Base-by-base conservation (phyloP, 2,113 vertebrate species). In the Ammospiza nelsoni region DNA sequence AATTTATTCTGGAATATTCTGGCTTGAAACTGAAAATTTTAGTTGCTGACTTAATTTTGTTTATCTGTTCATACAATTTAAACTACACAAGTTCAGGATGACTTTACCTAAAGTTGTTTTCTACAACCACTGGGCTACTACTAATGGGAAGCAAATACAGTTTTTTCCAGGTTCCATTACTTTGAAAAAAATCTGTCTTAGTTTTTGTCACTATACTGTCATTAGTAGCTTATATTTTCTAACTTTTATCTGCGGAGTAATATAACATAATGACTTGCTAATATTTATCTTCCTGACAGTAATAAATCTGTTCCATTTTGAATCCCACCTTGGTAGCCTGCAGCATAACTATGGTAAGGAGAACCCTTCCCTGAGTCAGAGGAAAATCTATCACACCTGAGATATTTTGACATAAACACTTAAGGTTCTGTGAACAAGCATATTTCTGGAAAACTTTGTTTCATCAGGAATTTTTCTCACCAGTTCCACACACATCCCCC, bases 381-480 rank as follows among this genome's bases (percentile, higher is more conserved):
- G 33, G 18, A 92, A 92, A 92, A 92, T 77, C 55, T 91, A 31
- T 91, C 89, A 88, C 78, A 91, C 43, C 31, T 87, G 68, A 84
- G 51, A 69, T 66, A 74, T 74, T 87, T 86, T 92, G 59, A 74
- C 91, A 86, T 31, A 62, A 94, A 88, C 20, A 54, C 51, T 88
- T 83, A 57, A 66, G 46, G 25, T 84, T 92, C 80, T 59, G 28
- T 84, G 62, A 71, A 51, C 43, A 92, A 89, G 7, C 28, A 54
- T 43, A 84, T 23, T 86, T 95, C 28, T 67, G 25, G 46, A 89
- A 77, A 95, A 89, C 51, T 73, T 76, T 33, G 15, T 72, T 92
- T 92, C 81, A 78, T 75, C 4, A 21, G 48, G 52, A 78, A 39
- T 78, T 91, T 92, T 89, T 92, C 84, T 74, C 55, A 84, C 35